These are phyloP conservation scores for Meandrusa payeni DNA, from an alignment of 2,888 invertebrate genomes.

Conservation along the genomic window DNA sequence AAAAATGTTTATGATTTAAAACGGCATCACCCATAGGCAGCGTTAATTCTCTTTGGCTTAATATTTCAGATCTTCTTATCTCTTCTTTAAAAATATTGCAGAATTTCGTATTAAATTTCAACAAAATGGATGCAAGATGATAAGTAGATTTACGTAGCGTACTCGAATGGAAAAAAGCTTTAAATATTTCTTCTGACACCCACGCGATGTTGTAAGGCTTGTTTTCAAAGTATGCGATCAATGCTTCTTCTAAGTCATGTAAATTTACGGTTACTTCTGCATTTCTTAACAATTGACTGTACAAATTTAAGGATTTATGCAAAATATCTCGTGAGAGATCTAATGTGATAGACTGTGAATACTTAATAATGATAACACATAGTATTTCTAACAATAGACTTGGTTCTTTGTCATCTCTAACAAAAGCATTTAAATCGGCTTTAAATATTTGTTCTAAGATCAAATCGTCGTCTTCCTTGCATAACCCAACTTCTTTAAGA, in stretches of 20 bases:
- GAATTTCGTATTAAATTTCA: conserved; percentile 74
- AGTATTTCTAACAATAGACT: conserved; percentile 75
- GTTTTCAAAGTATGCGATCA: conserved; percentile 79
- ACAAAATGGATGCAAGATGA: conserved; percentile 78
- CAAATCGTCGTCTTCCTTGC: conserved; percentile 57
- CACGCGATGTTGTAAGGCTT: conserved; percentile 81
- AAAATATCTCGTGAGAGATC: conserved; percentile 57
- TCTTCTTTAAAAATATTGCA: conserved; percentile 69
- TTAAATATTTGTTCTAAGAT: conserved; percentile 65
- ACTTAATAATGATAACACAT: conserved; percentile 65
- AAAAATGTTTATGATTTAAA: conserved; percentile 57
- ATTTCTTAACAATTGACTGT: conserved; percentile 62
- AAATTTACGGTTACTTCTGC: conserved; percentile 65
- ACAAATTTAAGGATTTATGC: conserved; percentile 59
- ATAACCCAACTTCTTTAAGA: conserved; percentile 62
- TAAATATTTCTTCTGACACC: conserved; percentile 76
- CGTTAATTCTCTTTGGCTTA: conserved; percentile 82
- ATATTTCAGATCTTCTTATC: conserved; percentile 59
- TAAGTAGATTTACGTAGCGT: conserved; percentile 80
- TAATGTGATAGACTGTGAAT: conserved; percentile 51
- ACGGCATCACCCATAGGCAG: conserved; percentile 81
- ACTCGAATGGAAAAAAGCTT: conserved; percentile 71
- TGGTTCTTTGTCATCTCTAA: conserved; percentile 70
- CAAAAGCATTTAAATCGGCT: conserved; percentile 50
- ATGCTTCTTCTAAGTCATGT: conserved; percentile 74